Base-by-base conservation (phyloP, 2,888 invertebrate genomes). In the Plebejus argus region DNA sequence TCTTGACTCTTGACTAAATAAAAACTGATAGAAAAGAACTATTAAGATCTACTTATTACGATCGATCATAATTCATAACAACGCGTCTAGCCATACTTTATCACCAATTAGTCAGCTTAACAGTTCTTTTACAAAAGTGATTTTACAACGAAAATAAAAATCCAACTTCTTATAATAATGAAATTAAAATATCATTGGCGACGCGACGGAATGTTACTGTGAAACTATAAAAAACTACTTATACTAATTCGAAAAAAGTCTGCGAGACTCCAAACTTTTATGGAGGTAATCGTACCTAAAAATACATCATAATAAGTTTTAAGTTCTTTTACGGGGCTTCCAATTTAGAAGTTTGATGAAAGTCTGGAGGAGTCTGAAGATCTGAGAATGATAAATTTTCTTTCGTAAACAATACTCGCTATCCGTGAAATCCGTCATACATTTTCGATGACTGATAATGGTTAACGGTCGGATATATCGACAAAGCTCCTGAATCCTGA, bases 271-370 rank as follows among this genome's bases (percentile, higher is more conserved):
- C 45, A 45, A 72, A 72, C 39, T 72, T 71, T 72, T 45, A 72
- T 39, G 72, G 20, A 45, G 45, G 45, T 72, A 72, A 72, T 39
- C 39, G 45, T 72, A 72, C 45, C 20, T 39, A 20, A 39, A 72
- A 72, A 72, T 72, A 39, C 23, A 72, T 72, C 23, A 72, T 72
- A 45, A 72, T 72, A 45, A 72, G 72, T 71, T 72, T 53, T 72
- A 72, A 72, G 39, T 72, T 45, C 20, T 72, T 72, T 72, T 45
- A 20, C 39, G 45, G 12, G 23, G 72, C 72, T 72, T 20, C 45
- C 39, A 45, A 72, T 72, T 72, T 23, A 5, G 23, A 72, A 72
- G 72, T 72, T 72, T 72, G 12, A 72, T 45, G 20, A 72, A 23
- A 39, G 39, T 72, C 39, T 39, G 72, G 45, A 0, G 35, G 1